A percentile compares a stretch with the other conserved stretches of the same genome.
phyloP scores from a whole-genome alignment of 1,140 invertebrate genomes.

The Rhynchophorus ferrugineus region DNA sequence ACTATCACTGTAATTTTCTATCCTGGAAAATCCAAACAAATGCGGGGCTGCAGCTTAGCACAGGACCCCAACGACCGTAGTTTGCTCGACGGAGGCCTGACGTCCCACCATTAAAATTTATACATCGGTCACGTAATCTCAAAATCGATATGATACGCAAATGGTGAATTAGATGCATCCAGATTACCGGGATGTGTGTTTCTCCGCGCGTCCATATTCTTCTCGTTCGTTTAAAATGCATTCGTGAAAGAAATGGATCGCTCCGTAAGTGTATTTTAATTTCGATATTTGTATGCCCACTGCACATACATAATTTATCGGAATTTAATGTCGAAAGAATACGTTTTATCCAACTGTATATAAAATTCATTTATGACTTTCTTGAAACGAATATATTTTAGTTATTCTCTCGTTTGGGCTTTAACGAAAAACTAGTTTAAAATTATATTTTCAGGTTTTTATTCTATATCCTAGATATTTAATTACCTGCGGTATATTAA shows the following conservation, averaged over 20 bases:
- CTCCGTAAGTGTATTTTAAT: slow-evolving; percentile 12
- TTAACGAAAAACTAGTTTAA: no score
- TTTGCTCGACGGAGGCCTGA: background rate
- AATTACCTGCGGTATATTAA: no score
- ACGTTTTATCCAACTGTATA: no score
- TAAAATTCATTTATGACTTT: no score
- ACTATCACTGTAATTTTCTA: background rate
- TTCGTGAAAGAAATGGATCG: background rate
- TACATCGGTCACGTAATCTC: slow-evolving; percentile 6
- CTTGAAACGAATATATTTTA: no score
- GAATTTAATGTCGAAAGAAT: no score
- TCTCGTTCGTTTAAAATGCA: slow-evolving; percentile 1
- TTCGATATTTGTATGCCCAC: slow-evolving; percentile 8
- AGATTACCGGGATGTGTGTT: slow-evolving; percentile 2
- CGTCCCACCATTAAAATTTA: background rate
- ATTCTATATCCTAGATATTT: no score
- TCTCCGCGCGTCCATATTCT: slow-evolving; percentile 6
- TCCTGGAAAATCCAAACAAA: background rate
- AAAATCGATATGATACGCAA: slow-evolving; percentile 9
- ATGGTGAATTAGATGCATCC: slow-evolving; percentile 10
- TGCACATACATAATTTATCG: no score
- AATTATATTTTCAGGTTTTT: no score
- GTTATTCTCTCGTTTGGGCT: no score
- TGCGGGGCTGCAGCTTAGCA: background rate
- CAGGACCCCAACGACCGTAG: background rate